phyloP scores from a whole-genome alignment of 2,113 vertebrate species.

The Otus sunia region DNA sequence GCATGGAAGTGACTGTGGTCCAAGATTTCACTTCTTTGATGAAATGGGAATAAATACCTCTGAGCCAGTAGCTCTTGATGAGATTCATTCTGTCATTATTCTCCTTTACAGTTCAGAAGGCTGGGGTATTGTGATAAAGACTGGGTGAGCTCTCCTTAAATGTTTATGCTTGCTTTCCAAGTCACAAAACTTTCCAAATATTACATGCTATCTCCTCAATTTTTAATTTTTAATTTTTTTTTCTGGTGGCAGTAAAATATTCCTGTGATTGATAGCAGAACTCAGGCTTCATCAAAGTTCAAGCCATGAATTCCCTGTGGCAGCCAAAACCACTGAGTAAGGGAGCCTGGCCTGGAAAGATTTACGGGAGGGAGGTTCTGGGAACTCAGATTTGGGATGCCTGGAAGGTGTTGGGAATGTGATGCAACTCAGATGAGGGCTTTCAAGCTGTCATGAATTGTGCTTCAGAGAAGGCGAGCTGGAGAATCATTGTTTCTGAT shows the following conservation, averaged over 20 bases:
- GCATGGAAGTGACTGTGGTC: neutral
- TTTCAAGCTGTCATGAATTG: neutral
- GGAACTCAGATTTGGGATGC: constrained; percentile 2
- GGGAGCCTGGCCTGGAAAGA: neutral
- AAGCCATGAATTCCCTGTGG: neutral
- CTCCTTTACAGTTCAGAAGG: neutral
- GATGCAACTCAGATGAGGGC: neutral
- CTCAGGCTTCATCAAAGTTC: neutral
- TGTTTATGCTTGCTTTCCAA: neutral
- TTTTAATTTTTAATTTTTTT: neutral
- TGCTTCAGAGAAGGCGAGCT: neutral
- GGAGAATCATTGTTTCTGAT: neutral
- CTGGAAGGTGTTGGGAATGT: neutral
- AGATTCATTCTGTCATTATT: neutral
- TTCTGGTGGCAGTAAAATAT: neutral
- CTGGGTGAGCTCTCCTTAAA: neutral
- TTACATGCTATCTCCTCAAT: neutral
- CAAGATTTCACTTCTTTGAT: neutral
- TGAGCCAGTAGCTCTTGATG: neutral
- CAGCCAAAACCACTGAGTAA: constrained; percentile 19
- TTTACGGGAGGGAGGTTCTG: neutral
- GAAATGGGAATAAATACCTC: neutral
- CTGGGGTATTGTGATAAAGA: neutral
- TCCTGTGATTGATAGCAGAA: constrained; percentile 13
- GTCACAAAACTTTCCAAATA: neutral